Conservation (phyloP, 92 coral and sea anemone species). For the Parazoanthus darwini region DNA sequence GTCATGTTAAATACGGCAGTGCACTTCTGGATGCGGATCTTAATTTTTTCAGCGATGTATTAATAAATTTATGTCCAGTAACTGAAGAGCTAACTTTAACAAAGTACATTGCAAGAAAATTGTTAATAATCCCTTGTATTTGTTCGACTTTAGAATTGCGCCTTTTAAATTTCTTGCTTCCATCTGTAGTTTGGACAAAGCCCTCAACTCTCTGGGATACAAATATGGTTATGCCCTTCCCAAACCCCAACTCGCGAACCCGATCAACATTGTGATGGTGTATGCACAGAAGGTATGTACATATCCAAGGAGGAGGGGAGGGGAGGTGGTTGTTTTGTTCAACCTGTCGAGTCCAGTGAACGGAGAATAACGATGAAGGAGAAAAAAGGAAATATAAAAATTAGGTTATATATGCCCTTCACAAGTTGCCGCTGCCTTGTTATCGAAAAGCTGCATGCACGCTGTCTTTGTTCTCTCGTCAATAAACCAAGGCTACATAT, state of each 20-base stretch:
- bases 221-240: slow-evolving; percentile 91
- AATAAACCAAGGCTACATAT: no score
- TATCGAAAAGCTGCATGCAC: no score
- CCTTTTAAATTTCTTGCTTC: neutral
- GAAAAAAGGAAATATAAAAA: neutral
- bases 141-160: neutral
- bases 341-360: neutral
- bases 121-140: neutral
- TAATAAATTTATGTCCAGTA: no score
- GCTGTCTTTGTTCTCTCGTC: no score
- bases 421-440: neutral
- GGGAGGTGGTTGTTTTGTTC: neutral
- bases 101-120: neutral
- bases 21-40: no score
- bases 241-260: slow-evolving; percentile 81
- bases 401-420: neutral
- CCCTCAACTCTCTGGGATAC: slow-evolving; percentile 89
- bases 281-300: slow-evolving; percentile 83
- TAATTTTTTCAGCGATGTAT: no score
- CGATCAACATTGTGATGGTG: slow-evolving; percentile 92
- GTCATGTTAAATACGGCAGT: no score
- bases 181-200: slow-evolving; percentile 85
- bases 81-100: no score
- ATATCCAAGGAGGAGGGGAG: no score
- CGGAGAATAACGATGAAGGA: neutral